Evolutionary conservation across 2,888 invertebrate species (phyloP), one percentile per base, ranked within the genome.

Genomic region (Iphiclides podalirius): DNA sequence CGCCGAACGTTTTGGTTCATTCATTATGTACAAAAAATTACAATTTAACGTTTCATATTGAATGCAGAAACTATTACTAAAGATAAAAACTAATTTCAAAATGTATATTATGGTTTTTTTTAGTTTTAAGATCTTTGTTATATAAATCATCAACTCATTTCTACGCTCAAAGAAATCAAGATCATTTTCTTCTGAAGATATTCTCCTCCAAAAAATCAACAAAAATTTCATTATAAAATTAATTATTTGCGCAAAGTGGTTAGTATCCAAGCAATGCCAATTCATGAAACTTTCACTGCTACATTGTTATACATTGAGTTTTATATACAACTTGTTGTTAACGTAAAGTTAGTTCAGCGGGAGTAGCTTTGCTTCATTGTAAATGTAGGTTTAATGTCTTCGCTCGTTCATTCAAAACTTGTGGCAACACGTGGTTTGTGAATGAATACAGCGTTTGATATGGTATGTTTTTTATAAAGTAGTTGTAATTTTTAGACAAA

Each of bases 301-400:
- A 48, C 31, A 49, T 38, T 49, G 48, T 50, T 44, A 39, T 39
- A 44, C 44, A 37, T 34, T 31, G 38, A 43, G 43, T 50, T 50
- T 45, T 44, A 44, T 33, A 45, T 34, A 39, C 31, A 39, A 28
- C 44, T 39, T 50, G 50, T 43, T 43, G 38, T 34, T 40, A 20
- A 35, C 7, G 44, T 12, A 13, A 47, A 50, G 39, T 40, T 45
- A 11, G 35, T 44, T 34, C 33, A 17, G 33, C 9, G 9, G 31
- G 31, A 49, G 38, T 43, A 16, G 38, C 39, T 44, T 44, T 45
- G 35, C 39, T 35, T 40, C 44, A 40, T 40, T 39, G 44, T 50
- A 39, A 50, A 50, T 44, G 44, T 44, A 35, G 35, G 15, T 50
- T 50, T 40, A 50, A 44, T 44, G 44, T 44, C 39, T 40, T 44